A percentile compares a stretch with the other conserved stretches of the same genome.
Conservation (phyloP, 2,113 vertebrate species). For the Hucho hucho region DNA sequence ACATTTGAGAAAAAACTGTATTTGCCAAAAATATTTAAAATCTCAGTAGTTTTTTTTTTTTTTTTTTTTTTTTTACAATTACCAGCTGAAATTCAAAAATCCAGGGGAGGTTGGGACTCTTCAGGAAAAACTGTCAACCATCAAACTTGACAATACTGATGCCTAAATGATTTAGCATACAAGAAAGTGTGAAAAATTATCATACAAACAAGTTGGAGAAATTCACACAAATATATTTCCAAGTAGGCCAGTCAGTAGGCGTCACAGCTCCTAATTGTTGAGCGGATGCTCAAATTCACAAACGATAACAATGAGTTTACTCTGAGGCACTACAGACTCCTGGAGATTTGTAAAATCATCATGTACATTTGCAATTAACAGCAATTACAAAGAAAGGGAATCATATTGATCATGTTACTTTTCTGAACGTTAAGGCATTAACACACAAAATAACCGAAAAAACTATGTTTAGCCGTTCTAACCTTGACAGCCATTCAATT, state of each 20-base stretch:
- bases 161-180: slow-evolving; percentile 3
- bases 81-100: slow-evolving; percentile 56
- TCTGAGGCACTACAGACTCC: background rate
- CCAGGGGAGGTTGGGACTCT: background rate
- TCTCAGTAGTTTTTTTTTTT: slow-evolving; percentile 27
- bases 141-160: slow-evolving; percentile 26
- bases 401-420: slow-evolving; percentile 10
- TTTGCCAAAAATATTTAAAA: slow-evolving; percentile 58
- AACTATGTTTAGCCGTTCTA: background rate
- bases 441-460: background rate
- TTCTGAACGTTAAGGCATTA: slow-evolving; percentile 51
- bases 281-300: too few relatives aligned
- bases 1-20: slow-evolving; percentile 62
- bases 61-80: background rate
- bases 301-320: background rate
- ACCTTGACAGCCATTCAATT: background rate
- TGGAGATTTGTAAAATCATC: background rate
- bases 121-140: background rate
- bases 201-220: background rate
- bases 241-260: slow-evolving; percentile 46
- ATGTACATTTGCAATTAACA: slow-evolving; percentile 3
- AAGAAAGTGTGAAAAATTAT: background rate
- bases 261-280: slow-evolving; percentile 16
- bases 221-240: slow-evolving; percentile 13
- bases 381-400: background rate